Percentiles rank a stretch among this genome's conserved stretches.
Conservation (phyloP, 2,797 vertebrate genomes). For the Takifugu ocellatus region DNA sequence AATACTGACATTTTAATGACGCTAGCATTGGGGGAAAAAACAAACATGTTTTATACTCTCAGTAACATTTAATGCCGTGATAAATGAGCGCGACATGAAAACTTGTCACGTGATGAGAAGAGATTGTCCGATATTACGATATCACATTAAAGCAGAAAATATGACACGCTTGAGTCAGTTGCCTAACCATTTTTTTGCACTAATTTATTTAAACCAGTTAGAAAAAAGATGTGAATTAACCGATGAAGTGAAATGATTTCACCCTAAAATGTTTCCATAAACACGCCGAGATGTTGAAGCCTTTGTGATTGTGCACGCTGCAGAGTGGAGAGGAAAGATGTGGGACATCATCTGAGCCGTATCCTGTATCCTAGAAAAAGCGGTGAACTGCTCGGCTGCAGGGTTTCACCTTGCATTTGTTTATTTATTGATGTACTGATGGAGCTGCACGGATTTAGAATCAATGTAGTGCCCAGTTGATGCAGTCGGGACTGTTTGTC, state of each 20-base stretch:
- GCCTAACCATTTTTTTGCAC: background rate
- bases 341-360: constrained; percentile 29
- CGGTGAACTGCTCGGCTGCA: constrained; percentile 19
- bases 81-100: too few relatives aligned
- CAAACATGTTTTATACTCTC: too few relatives aligned
- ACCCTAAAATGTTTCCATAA: background rate
- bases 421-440: constrained; percentile 63
- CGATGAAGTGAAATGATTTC: background rate
- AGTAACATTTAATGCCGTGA: too few relatives aligned
- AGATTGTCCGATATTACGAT: background rate
- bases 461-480: constrained; percentile 40
- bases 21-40: too few relatives aligned
- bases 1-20: too few relatives aligned
- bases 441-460: constrained; percentile 61
- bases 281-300: background rate
- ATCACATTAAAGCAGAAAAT: background rate
- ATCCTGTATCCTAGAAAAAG: constrained; percentile 24
- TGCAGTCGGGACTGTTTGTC: constrained; percentile 37
- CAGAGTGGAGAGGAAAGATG: constrained; percentile 6
- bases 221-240: background rate
- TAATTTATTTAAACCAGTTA: background rate
- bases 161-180: background rate
- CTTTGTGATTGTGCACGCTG: background rate
- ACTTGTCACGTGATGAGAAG: background rate
- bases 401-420: constrained; percentile 32